Evolutionary conservation across 1,140 invertebrate genomes (phyloP).

Genomic region (Aphis gossypii): DNA sequence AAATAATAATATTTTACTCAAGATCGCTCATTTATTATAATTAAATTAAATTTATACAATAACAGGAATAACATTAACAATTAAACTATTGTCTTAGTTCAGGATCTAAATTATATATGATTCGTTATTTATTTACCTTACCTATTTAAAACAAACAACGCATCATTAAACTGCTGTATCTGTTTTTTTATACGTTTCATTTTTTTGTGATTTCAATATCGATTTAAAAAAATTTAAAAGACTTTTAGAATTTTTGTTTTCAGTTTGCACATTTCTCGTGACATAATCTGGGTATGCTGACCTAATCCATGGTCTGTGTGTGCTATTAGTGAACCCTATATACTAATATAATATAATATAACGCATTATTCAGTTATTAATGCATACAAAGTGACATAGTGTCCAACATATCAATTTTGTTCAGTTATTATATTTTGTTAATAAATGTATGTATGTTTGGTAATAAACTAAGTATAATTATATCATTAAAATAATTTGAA

Average conservation of each 20-base stretch:
- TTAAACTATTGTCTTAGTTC: too few relatives aligned
- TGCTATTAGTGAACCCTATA: slow-evolving; percentile 70
- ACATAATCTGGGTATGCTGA: slow-evolving; percentile 67
- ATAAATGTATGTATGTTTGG: not conserved
- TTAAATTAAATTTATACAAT: too few relatives aligned
- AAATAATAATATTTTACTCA: too few relatives aligned
- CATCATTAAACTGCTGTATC: not conserved
- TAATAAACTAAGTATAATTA: not conserved
- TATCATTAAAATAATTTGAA: too few relatives aligned
- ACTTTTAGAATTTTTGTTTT: slow-evolving; percentile 61
- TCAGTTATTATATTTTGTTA: not conserved
- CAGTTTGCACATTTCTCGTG: slow-evolving; percentile 65
- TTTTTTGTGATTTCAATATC: slow-evolving; percentile 64
- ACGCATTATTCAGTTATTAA: not conserved
- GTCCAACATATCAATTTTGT: too few relatives aligned
- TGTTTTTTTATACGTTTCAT: slow-evolving; percentile 61
- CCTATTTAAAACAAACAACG: slow-evolving; percentile 2
- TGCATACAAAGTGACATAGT: not conserved
- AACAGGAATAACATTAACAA: too few relatives aligned
- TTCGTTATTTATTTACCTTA: slow-evolving; percentile 29
- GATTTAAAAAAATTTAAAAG: slow-evolving; percentile 68
- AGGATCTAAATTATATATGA: too few relatives aligned
- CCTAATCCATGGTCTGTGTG: slow-evolving; percentile 71
- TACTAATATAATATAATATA: not conserved
- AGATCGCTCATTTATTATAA: too few relatives aligned